Base-by-base conservation (phyloP, 2,888 invertebrate genomes). In the Anaspis maculata region DNA sequence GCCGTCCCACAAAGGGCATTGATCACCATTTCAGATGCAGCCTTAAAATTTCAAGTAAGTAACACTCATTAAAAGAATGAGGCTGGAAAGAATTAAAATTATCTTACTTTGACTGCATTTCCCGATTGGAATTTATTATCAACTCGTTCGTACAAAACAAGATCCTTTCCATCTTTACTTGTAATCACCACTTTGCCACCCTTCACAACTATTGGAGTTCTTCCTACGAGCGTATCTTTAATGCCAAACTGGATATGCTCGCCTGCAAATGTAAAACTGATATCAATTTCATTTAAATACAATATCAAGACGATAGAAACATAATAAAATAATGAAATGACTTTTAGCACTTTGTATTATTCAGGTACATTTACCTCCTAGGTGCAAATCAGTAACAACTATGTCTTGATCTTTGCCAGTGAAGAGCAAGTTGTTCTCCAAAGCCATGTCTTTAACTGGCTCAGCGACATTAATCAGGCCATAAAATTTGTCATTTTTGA, bases 361-460 rank as follows among this genome's bases (percentile, higher is more conserved):
- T n/a, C n/a, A n/a, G n/a, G n/a, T n/a, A n/a, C n/a, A 39, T 37
- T 45, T 35, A 50, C 56, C 51, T 52, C 73, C 73, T 68, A 53
- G 27, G 49, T 73, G 70, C 37, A 78, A 68, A 62, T 77, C 75
- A 9, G 76, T 75, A 12, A 75, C 64, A 3, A 74, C 70, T 1
- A 79, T 67, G 51, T 79, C 75, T 7, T 74, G 57, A 58, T 79
- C 77, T 31, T 79, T 66, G 3, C 72, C 76, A 16, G 79, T 75
- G 50, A 73, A 76, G 37, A 81, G 54, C 30, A 66, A 64, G 19
- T 73, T 72, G 10, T 67, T 67, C 19, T 64, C 57, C n/a, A 73
- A 65, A 29, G 67, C 59, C 39, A 81, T 57, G 50, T 74, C 76
- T 60, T 76, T 77, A 2, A 80, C 72, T 60, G 79, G 78, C 57